Evolutionary conservation across 1,140 invertebrate species (phyloP), one percentile per base, ranked within the genome.

Genomic region (Pteromalus puparum): DNA sequence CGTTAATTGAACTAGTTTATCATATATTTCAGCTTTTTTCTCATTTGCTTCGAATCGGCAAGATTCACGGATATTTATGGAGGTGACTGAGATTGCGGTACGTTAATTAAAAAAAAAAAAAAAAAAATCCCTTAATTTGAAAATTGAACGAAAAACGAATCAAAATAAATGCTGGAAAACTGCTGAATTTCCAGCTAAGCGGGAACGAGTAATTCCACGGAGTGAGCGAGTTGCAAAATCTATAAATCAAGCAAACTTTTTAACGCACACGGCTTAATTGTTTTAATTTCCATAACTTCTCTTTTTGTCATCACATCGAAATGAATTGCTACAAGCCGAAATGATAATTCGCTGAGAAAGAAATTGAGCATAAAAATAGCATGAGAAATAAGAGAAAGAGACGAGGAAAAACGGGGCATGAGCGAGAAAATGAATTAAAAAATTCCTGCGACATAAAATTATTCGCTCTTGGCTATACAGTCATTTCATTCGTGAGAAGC

Each of bases 171-270:
- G n/a, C 15, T 48, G 12, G 9, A 76, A 76, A 76, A 76, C 9
- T 26, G 21, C 38, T 7, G 21, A 48, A 1, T 9, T 10, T 53
- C 48, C 48, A 15, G 3, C 30, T 34, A 4, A 34, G 30, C 30
- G 48, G 5, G 48, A 12, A 21, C 48, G 48, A 18, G 3, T 10
- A 48, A 53, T 18, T 34, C 9, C 26, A n/a, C 18, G 18, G 18
- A 26, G 75, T 7, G 13, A 15, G 24, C 53, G 28, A 67, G 30
- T 78, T 78, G 34, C 18, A 34, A 24, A 78, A 78, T 78, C 24
- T 67, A 78, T 78, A 78, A 78, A 78, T 34, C 26, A 38, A 61
- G 7, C 28, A 9, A 78, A 78, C 30, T 34, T 78, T 53, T 67
- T 77, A 77, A 77, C 9, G 28, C 2, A 30, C 30, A 5, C 30